Evolutionary conservation across 2,113 vertebrate species (phyloP), one percentile per base, ranked within the genome.

Genomic region (Clarias batrachus): DNA sequence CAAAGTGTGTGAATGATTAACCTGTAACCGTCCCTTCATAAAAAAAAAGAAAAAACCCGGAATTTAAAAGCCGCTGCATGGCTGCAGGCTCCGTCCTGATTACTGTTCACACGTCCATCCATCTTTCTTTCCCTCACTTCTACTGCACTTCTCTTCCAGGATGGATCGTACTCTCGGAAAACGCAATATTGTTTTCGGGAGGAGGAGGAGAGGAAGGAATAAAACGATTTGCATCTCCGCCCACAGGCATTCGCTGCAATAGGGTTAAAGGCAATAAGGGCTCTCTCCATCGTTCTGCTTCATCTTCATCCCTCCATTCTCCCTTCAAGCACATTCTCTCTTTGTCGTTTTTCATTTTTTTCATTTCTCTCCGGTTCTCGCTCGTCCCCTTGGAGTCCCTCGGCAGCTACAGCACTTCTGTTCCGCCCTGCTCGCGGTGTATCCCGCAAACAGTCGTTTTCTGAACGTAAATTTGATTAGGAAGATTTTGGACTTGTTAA

Each of bases 101-200:
- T 95, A 95, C 95, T 93, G 92, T 93, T 95, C 95, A 93, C 89
- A 89, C 92, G 89, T 94, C 93, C 93, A 95, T 96, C 94, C 93
- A 94, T 96, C 94, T 95, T 92, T 91, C 91, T 89, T 30, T 65
- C 86, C 86, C 62, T 74, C 62, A 81, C 14, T 87, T 89, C 19
- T 78, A 66, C 30, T 3, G 56, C 81, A 56, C 86, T 90, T 83
- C 66, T 81, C 41, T 66, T 60, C 57, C 86, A 86, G 74, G 90
- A 91, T 91, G 89, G 89, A 91, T 91, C 89, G 33, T 68, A 63
- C 88, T 83, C 59, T 37, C 71, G 56, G 77, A 88, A 63, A 91
- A 88, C 84, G 70, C 88, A 89, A 90, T 88, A 84, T 89, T 90
- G 88, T 90, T 91, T 90, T 82, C 89, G 83, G 81, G 59, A 48